Base-by-base conservation (phyloP, 2,113 vertebrate species). In the Arothron firmamentum region DNA sequence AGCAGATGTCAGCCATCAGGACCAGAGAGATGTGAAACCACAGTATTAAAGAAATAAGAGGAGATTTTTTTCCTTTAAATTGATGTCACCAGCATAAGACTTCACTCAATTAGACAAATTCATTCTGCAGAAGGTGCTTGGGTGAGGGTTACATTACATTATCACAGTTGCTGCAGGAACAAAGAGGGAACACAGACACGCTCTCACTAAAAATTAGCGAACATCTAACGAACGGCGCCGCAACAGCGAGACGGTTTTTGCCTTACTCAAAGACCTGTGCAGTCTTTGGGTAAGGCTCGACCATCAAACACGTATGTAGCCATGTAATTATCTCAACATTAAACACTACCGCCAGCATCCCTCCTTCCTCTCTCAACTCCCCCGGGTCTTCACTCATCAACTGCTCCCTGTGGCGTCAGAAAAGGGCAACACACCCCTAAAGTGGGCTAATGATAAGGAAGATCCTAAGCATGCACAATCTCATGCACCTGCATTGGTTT, bases 241-340 rank as follows among this genome's bases (percentile, higher is more conserved):
- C 2, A 5, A 9, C 28, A 31, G 21, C 21, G 28, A 31, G 28
- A 31, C 28, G 28, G 28, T 6, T 31, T 31, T 31, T 7, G 28
- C n/a, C n/a, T n/a, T n/a, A 7, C 28, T 4, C 31, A 58, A 57
- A 59, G 56, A 28, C 20, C 8, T 12, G 20, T 31, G 60, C 56
- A 56, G 52, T 34, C 23, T 55, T 67, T 65, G 21, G 54, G 47
- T 62, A 52, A 53, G 65, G 62, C 57, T 21, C 54, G 52, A 73
- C 43, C 68, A 77, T 84, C 73, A 84, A 80, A 85, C 75, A 75
- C 65, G 66, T 20, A 74, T 49, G 65, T 50, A 59, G 59, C 70
- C 71, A 71, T 81, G 73, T 84, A 84, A 88, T 86, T 87, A 88
- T 75, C 45, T 57, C 28, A 80, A 72, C 68, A 77, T 80, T 80